Percentiles rank a stretch among this genome's conserved stretches.
These are phyloP conservation scores for Calidris pugnax DNA, from an alignment of 2,113 vertebrate species.

Conservation along the genomic window DNA sequence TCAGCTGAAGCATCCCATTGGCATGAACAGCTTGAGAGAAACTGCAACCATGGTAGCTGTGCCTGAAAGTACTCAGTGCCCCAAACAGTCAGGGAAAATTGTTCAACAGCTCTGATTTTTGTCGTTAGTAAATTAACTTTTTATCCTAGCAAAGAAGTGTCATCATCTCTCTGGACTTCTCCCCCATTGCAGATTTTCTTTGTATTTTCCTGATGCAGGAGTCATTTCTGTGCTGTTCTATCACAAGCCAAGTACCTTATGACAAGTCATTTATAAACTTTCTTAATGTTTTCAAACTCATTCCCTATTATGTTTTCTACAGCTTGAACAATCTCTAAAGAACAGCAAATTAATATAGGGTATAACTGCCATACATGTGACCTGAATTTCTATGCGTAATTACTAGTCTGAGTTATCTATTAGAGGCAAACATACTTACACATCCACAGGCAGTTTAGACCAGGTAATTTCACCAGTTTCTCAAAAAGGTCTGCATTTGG, in stretches of 20 bases:
- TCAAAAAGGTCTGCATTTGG: neutral
- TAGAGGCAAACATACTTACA: neutral
- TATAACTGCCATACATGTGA: neutral
- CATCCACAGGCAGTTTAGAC: neutral
- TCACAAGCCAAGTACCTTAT: conserved; percentile 10
- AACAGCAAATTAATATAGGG: neutral
- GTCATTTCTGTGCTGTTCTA: neutral
- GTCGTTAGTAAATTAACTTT: neutral
- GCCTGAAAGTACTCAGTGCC: neutral
- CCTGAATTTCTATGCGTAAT: conserved; percentile 13
- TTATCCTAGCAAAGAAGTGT: neutral
- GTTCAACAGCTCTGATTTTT: neutral
- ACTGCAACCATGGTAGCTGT: neutral
- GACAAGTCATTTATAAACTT: conserved; percentile 31
- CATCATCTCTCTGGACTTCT: neutral
- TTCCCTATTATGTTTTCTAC: conserved; percentile 1
- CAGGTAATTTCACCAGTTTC: neutral
- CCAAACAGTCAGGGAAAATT: neutral
- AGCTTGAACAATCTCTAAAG: neutral
- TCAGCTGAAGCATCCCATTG: neutral
- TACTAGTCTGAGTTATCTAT: neutral
- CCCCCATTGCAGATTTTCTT: neutral
- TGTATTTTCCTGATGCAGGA: neutral
- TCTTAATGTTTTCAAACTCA: neutral
- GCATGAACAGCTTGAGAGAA: neutral